Percentiles rank a stretch among this genome's conserved stretches.
Evolutionary conservation across 2,113 vertebrate species (phyloP).

Genomic region (Cryptoleucopteryx plumbea): DNA sequence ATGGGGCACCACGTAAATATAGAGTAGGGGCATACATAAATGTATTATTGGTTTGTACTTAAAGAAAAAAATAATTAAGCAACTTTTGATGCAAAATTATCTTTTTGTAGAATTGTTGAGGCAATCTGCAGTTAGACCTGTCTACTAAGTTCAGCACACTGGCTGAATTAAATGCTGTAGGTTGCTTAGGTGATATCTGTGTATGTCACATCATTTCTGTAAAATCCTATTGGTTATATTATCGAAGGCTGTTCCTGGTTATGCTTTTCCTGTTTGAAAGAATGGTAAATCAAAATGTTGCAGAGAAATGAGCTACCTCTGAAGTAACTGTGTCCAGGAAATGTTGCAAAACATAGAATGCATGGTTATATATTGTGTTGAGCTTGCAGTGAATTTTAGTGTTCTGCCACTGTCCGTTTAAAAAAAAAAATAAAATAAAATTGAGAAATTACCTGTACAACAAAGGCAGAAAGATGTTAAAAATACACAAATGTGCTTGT

Average conservation of each 20-base stretch:
- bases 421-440: background rate
- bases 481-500: background rate
- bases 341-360: accelerated
- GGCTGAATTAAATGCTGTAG: background rate
- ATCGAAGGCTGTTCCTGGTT: background rate
- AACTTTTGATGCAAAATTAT: background rate
- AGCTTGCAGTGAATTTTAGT: background rate
- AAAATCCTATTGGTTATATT: background rate
- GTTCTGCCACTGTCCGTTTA: background rate
- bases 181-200: background rate
- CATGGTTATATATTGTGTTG: too few species aligned
- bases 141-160: background rate
- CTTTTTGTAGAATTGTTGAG: background rate
- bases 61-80: too few species aligned
- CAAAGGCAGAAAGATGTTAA: background rate
- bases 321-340: background rate
- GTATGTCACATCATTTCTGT: background rate
- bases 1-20: accelerated
- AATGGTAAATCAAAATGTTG: background rate
- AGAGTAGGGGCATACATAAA: background rate
- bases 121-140: background rate
- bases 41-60: background rate
- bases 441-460: background rate
- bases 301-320: background rate
- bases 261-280: background rate